Base-by-base conservation (phyloP, 2,797 vertebrate species). In the Rhabdophis nuchalis region DNA sequence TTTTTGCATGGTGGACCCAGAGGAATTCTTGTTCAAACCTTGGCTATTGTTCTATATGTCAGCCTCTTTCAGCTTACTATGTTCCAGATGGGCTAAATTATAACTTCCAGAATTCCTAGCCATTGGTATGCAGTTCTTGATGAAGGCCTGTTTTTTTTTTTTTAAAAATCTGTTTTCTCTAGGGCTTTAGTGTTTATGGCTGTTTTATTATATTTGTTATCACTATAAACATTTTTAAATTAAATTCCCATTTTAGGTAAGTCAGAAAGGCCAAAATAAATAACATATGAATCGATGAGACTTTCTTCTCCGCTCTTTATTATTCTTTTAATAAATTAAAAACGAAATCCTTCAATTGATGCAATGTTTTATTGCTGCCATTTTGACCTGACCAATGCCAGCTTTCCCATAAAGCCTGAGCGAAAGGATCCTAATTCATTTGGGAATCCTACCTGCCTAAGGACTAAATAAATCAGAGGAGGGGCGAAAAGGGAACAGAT, bases 401-500 rank as follows among this genome's bases (percentile, higher is more conserved):
- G 12, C 27, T 32, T 52, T 68, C 41, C 11, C 29, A 29, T 11
- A 20, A 92, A 53, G 61, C 46, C 41, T 14, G n/a, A 52, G 52
- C 1, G 10, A 60, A 50, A 52, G 29, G 11, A 46, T 32, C 91
- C 61, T 57, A 32, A 77, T 91, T 87, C 86, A 61, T 46, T 25
- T 52, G 25, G 61, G 53, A 91, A 88, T 57, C 36, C 36, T n/a
- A 29, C 61, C 61, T 53, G 85, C 85, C 85, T 72, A 72, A 87
- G 23, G 53, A 92, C 90, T 14, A 85, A 82, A 32, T 56, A 61
- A 89, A 82, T 60, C 56, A 82, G 77, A 32, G 14, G 29, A 92
- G 46, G 60, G 58, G 77, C 46, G 7, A 82, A 68, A 29, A 56
- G 32, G 85, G 86, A 90, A 88, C 92, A 92, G 89, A 92, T 92